phyloP scores from a whole-genome alignment of 1,140 invertebrate genomes.

The Monochamus saltuarius region DNA sequence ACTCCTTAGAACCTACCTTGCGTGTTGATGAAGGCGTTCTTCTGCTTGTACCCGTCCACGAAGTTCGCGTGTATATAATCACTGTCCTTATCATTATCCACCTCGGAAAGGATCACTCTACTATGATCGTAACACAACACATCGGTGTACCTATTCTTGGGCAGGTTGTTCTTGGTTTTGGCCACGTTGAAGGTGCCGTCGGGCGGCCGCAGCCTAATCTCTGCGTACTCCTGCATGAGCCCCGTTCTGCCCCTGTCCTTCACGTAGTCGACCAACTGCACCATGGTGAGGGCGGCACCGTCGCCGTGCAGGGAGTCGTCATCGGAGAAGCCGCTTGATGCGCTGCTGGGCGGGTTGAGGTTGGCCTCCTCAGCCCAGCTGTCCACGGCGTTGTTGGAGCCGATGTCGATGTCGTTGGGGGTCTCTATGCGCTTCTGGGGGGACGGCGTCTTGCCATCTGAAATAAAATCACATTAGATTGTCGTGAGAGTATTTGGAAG shows the following conservation, averaged over 20 bases:
- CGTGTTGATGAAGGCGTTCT: slow-evolving; percentile 96
- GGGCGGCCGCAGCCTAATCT: slow-evolving; percentile 77
- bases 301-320: slow-evolving; percentile 81
- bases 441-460: slow-evolving; percentile 48
- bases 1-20: slow-evolving; percentile 67
- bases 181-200: slow-evolving; percentile 81
- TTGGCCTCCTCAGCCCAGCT: slow-evolving; percentile 48
- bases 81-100: slow-evolving; percentile 72
- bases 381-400: slow-evolving; percentile 40
- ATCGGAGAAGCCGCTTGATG: slow-evolving; percentile 83
- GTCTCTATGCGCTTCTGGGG: slow-evolving; percentile 45
- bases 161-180: slow-evolving; percentile 77
- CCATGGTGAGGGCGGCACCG: slow-evolving; percentile 59
- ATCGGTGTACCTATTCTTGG: slow-evolving; percentile 95
- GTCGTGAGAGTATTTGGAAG: no score
- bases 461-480: slow-evolving; percentile 15
- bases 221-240: slow-evolving; percentile 78
- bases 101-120: slow-evolving; percentile 77
- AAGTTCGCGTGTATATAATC: slow-evolving; percentile 99
- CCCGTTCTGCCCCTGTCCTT: slow-evolving; percentile 73
- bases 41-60: slow-evolving; percentile 97
- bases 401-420: slow-evolving; percentile 40
- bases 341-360: slow-evolving; percentile 69
- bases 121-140: slow-evolving; percentile 95
- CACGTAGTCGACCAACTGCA: slow-evolving; percentile 78